Conservation (phyloP, 2,113 vertebrate genomes). For the Caracal caracal region DNA sequence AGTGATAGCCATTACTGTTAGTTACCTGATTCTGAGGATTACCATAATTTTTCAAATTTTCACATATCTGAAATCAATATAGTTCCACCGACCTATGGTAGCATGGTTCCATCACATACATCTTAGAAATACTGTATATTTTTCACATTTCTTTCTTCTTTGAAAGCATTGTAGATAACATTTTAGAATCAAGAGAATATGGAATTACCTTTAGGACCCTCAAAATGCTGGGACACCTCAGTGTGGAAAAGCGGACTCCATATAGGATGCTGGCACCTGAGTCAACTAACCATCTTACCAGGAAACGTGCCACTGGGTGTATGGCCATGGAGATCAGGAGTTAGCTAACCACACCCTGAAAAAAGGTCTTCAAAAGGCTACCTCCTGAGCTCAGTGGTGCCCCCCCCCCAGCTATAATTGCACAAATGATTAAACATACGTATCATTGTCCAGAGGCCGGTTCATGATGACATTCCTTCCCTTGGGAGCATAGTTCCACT, state of each 20-base stretch:
- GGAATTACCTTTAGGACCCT: not conserved
- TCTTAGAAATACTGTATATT: not conserved
- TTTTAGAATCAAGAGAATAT: conserved; percentile 34
- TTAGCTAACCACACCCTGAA: not conserved
- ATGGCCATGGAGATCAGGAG: not conserved
- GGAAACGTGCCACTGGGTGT: not conserved
- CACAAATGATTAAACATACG: conserved; percentile 67
- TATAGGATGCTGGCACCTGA: not conserved
- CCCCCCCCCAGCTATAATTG: not conserved
- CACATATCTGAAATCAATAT: not conserved
- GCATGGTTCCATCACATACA: not conserved
- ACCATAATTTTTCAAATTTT: conserved; percentile 30
- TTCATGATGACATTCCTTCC: conserved; percentile 79
- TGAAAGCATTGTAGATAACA: not conserved
- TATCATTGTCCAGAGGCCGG: conserved; percentile 62
- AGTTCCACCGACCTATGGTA: not conserved
- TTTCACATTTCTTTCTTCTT: not conserved
- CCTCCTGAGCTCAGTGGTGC: not conserved
- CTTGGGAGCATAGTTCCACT: conserved; percentile 86
- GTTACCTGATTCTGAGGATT: conserved; percentile 46
- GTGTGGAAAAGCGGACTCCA: not conserved
- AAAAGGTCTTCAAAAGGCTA: not conserved
- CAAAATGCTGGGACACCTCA: not conserved
- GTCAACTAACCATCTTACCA: not conserved
- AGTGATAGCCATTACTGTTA: not conserved